Evolutionary conservation across 2,113 vertebrate species (phyloP), one percentile per base, ranked within the genome.

Genomic region (Okapia johnstoni): DNA sequence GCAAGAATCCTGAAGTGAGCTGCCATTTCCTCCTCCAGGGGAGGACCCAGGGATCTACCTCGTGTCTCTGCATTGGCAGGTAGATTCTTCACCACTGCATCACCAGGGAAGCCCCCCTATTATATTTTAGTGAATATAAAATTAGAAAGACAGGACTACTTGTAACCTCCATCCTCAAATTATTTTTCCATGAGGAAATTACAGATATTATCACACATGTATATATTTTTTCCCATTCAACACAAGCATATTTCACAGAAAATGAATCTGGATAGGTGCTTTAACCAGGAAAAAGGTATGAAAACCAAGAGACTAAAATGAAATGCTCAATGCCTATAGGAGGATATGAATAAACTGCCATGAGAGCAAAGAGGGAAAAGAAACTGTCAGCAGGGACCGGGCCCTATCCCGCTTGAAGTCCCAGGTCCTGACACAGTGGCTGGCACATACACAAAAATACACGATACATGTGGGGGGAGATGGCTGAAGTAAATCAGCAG

Each of bases 211-310:
- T n/a, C 36, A 94, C 52, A 92, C 2, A 89, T 3, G 52, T 3
- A 11, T 3, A 21, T 85, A 63, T 90, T 84, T 40, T 30, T 55
- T 9, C 17, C 26, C 17, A 95, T 28, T 84, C 61, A 58, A 52
- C 60, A 89, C 92, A 83, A 93, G 54, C 40, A 95, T 46, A 94
- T 73, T 63, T 89, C 26, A 60, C 57, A 86, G 40, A 79, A 63
- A 92, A 90, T 66, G 6, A 76, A 73, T 66, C 57, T 87, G 70
- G 40, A 81, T 66, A 90, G 16, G 79, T 50, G 79, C 9, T 88
- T 89, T 60, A 79, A 43, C 23, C 12, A 96, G 48, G 50, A 93
- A 93, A 90, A 76, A 85, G 15, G 11, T 46, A 77, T 25, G 11
- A 54, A 87, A 90, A 54, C 7, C 50, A n/a, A 88, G 81, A 85